phyloP scores from a whole-genome alignment of 2,888 invertebrate genomes.

The Odontothrips loti region DNA sequence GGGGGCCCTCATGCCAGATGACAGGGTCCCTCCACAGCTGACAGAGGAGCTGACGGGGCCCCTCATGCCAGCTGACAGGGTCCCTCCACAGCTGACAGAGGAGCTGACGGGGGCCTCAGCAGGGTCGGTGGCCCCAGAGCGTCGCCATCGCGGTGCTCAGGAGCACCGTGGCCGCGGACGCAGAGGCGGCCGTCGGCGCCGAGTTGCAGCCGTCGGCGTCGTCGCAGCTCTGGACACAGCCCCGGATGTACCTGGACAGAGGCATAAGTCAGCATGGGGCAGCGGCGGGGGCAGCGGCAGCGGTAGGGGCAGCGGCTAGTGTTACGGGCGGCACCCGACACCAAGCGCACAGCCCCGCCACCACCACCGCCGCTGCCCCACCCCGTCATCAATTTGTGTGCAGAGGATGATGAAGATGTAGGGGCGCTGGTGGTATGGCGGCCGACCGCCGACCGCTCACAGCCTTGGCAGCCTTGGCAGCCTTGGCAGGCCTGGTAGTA shows the following conservation, averaged over 20 bases:
- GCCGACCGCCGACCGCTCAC: too few species aligned
- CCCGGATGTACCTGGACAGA: conserved; percentile 71
- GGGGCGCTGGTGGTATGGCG: too few species aligned
- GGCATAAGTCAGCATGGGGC: not conserved
- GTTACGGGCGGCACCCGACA: not conserved
- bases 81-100: too few species aligned
- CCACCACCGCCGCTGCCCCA: not conserved
- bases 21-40: too few species aligned
- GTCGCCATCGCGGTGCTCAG: not conserved
- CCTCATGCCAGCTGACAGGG: too few species aligned
- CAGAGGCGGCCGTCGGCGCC: not conserved
- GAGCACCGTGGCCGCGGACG: not conserved
- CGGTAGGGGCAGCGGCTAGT: not conserved
- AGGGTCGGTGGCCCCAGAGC: not conserved
- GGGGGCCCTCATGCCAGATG: too few species aligned
- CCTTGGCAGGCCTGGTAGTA: too few species aligned
- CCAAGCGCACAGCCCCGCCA: not conserved
- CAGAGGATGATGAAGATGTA: not conserved
- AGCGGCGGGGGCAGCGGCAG: not conserved
- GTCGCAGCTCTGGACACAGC: conserved; percentile 91
- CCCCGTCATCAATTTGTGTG: not conserved
- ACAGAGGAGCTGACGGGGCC: too few species aligned
- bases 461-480: too few species aligned
- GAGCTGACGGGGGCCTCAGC: too few species aligned
- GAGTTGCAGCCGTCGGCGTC: conserved; percentile 87